Evolutionary conservation across 1,140 invertebrate genomes (phyloP), one percentile per base, ranked within the genome.

Genomic region (Macrostomum lignano): DNA sequence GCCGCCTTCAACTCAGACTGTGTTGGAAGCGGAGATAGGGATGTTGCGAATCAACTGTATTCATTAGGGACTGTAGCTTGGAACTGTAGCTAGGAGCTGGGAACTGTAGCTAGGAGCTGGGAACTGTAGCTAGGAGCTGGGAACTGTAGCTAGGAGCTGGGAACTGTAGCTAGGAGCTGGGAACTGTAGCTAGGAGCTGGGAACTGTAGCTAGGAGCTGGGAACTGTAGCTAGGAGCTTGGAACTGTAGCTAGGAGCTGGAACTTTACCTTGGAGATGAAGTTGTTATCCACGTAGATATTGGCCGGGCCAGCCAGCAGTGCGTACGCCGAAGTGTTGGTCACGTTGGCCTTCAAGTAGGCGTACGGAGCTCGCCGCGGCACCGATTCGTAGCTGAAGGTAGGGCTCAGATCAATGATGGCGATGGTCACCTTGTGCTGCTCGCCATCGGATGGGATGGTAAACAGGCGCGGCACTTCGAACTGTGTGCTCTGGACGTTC

Each of bases 191-290:
- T n/a, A n/a, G n/a, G n/a, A n/a, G n/a, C n/a, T n/a, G n/a, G n/a
- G n/a, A n/a, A n/a, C n/a, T n/a, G n/a, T n/a, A n/a, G n/a, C n/a
- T n/a, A n/a, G n/a, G n/a, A n/a, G n/a, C n/a, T n/a, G n/a, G n/a
- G n/a, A n/a, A n/a, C n/a, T n/a, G n/a, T n/a, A n/a, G n/a, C n/a
- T n/a, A n/a, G n/a, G n/a, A n/a, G n/a, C n/a, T n/a, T n/a, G n/a
- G n/a, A n/a, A n/a, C n/a, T n/a, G n/a, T n/a, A n/a, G n/a, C n/a
- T n/a, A n/a, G n/a, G n/a, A n/a, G n/a, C n/a, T n/a, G n/a, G n/a
- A n/a, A n/a, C n/a, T n/a, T 35, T 32, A 57, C 58, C 44, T 55
- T 61, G 2, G 47, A 47, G 3, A 61, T 46, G 40, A 62, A 61
- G 36, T 42, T 52, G 37, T 55, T 55, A 37, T 60, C 49, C 13